Evolutionary conservation across 2,888 invertebrate genomes (phyloP), one percentile per base, ranked within the genome.

Genomic region (Pammene fasciana): DNA sequence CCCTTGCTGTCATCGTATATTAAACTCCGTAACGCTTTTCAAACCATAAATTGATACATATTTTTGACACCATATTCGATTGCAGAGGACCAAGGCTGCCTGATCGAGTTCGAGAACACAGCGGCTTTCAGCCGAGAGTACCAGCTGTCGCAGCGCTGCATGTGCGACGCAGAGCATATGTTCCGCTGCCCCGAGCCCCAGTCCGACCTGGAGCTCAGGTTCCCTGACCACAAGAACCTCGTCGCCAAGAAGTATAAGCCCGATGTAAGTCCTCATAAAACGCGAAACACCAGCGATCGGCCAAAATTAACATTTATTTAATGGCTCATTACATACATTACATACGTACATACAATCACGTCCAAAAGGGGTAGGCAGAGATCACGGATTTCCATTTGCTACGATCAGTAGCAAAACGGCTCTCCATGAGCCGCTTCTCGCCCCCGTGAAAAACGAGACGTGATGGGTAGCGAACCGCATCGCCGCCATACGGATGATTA

Each of bases 111-210:
- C 83, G 97, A 98, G 85, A 99, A 99, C 87, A 97, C 98, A 0
- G 99, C 99, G 0, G 96, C 97, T 0, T 99, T 97, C 90, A 99
- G 99, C 83, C 96, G 99, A 8, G 96, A 97, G 79, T 99, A 97
- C 87, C 98, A 98, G 86, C 95, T 96, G 43, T 94, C 97, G 1
- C 98, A 99, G 87, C 96, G 98, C 72, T 99, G 99, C 86, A 97
- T 99, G 95, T 99, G 99, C 78, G 99, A 99, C 85, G 96, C 96
- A 13, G 99, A 99, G 82, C 99, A 99, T 89, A 99, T 98, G 98
- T 96, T 98, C 85, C 96, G 96, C 84, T 99, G 99, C 85, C 96
- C 97, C 2, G 92, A 91, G 52, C 82, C 92, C 36, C 85, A 90
- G 18, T 78, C 86, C 0, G 86, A 88, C 48, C 78, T 97, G 68